These are phyloP conservation scores for Caenorhabditis virilis DNA, from an alignment of 2,888 invertebrate genomes.

Conservation along the genomic window DNA sequence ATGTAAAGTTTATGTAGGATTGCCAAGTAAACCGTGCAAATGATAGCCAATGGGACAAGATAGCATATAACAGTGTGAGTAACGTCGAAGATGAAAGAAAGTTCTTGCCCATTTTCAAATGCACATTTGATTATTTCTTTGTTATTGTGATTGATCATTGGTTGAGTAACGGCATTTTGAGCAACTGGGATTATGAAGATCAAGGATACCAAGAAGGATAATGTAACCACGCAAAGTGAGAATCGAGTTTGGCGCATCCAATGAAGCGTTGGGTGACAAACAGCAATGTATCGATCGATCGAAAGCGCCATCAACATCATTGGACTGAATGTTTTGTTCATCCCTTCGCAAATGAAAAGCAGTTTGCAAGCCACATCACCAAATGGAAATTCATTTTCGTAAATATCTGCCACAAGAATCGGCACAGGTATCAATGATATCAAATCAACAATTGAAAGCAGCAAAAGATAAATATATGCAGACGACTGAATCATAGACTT, in stretches of 20 bases:
- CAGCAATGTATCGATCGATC: constrained; percentile 55
- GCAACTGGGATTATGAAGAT: constrained; percentile 62
- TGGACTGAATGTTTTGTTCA: constrained; percentile 65
- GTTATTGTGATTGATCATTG: constrained; percentile 28
- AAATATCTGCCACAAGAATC: constrained; percentile 60
- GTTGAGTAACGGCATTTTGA: constrained; percentile 22
- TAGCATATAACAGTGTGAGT: constrained; percentile 59
- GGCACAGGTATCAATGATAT: constrained; percentile 62
- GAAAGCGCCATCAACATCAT: constrained; percentile 63
- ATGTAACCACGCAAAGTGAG: constrained; percentile 48
- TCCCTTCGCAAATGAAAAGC: constrained; percentile 59
- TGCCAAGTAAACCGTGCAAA: constrained; percentile 62
- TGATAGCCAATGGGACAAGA: constrained; percentile 57
- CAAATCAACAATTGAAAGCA: constrained; percentile 64
- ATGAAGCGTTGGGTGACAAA: constrained; percentile 57
- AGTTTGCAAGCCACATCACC: constrained; percentile 54
- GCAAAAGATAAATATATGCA: constrained; percentile 64
- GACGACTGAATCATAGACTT: constrained; percentile 59
- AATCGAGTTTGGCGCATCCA: constrained; percentile 64
- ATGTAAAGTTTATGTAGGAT: constrained; percentile 55
- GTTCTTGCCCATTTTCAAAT: constrained; percentile 14
- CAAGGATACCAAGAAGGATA: constrained; percentile 52
- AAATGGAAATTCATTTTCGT: constrained; percentile 55
- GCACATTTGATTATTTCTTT: constrained; percentile 50
- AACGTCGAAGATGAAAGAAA: constrained; percentile 44